A percentile compares a stretch with the other conserved stretches of the same genome.
These are phyloP conservation scores for Nudaria mundana DNA, from an alignment of 2,888 invertebrate genomes.

Conservation along the genomic window DNA sequence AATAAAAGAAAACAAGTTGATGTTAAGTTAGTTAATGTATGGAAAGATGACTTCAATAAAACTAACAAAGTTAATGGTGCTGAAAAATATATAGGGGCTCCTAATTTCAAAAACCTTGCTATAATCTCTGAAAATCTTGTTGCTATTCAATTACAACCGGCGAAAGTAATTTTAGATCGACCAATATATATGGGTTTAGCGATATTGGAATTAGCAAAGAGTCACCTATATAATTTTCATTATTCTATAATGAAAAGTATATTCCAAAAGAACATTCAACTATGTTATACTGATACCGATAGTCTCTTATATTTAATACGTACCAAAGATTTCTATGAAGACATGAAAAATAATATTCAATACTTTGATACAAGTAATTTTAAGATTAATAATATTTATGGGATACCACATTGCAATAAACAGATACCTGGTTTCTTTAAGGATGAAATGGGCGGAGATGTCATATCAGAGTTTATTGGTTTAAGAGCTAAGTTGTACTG, in stretches of 20 bases:
- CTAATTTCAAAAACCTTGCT: constrained; percentile 3
- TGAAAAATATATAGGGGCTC: constrained; percentile 5
- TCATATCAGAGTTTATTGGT: too few relatives aligned
- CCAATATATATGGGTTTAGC: constrained; percentile 4
- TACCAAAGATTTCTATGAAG: not conserved
- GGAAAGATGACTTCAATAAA: not conserved
- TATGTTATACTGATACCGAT: constrained; percentile 1
- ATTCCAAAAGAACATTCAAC: not conserved
- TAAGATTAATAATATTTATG: too few relatives aligned
- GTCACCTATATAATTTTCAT: constrained; percentile 6
- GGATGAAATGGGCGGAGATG: too few relatives aligned
- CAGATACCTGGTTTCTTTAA: too few relatives aligned
- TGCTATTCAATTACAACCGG: not conserved
- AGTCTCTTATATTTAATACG: not conserved
- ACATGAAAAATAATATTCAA: not conserved
- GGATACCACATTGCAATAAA: too few relatives aligned
- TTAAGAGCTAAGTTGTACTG: too few relatives aligned
- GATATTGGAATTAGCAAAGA: constrained; percentile 5
- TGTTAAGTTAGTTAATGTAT: not conserved
- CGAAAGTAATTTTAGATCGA: not conserved
- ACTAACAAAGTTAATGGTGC: not conserved
- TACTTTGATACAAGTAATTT: not conserved
- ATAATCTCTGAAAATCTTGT: constrained; percentile 2
- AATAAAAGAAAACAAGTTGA: constrained; percentile 1
- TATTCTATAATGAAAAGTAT: constrained; percentile 3